phyloP scores from a whole-genome alignment of 2,113 vertebrate species.

The Rattus norvegicus region GRCr8 NC_086020.1:170802501-170803000 shows the following conservation, averaged over 20 bases:
- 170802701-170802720: not conserved
- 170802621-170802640: not conserved
- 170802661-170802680: not conserved
- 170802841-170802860: not conserved
- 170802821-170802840: not conserved
- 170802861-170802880: not conserved
- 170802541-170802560: not conserved
- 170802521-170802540: not conserved
- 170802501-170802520: not conserved
- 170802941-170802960: not conserved
- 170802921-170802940: not conserved
- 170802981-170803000: not conserved
- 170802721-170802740: not conserved
- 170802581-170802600: not conserved
- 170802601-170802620: not conserved
- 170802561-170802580: fast-evolving
- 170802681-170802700: not conserved
- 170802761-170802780: not conserved
- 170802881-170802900: not conserved
- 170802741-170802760: not conserved
- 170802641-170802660: not conserved
- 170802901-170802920: not conserved
- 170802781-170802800: not conserved
- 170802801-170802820: not conserved
- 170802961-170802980: not conserved